phyloP scores from a whole-genome alignment of 2,888 invertebrate species.

The Platerodrilus igneus region DNA sequence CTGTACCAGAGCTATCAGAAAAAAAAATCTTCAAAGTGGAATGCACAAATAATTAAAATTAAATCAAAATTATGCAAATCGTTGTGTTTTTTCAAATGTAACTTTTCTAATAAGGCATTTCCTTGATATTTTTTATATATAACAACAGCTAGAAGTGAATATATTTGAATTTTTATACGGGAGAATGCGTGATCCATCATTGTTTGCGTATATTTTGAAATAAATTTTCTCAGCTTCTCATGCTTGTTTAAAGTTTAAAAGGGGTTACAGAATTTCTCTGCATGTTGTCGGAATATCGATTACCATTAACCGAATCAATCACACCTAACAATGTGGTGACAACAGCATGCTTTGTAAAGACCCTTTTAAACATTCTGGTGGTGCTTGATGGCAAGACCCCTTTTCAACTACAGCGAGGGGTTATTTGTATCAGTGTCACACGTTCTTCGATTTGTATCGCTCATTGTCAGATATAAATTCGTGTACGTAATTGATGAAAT shows the following conservation, averaged over 20 bases:
- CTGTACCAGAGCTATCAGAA: no score
- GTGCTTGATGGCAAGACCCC: conserved; percentile 9
- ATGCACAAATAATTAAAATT: conserved; percentile 28
- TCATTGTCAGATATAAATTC: no score
- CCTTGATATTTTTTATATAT: conserved; percentile 15
- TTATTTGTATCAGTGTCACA: conserved; percentile 14
- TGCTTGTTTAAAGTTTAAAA: conserved; percentile 1
- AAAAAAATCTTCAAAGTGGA: conserved; percentile 11
- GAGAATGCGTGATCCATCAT: no score
- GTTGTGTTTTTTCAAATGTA: conserved; percentile 20
- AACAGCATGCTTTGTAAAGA: conserved; percentile 35
- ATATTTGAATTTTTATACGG: conserved; percentile 11
- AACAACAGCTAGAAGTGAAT: conserved; percentile 5
- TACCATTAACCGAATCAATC: conserved; percentile 35
- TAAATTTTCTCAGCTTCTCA: conserved; percentile 4
- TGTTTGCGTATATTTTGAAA: conserved; percentile 8
- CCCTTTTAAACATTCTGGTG: conserved; percentile 13
- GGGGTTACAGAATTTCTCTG: conserved; percentile 17
- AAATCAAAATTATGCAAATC: conserved; percentile 27
- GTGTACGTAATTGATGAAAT: no score
- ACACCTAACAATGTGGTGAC: conserved; percentile 38
- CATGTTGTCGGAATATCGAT: conserved; percentile 19
- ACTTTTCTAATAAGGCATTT: conserved; percentile 22
- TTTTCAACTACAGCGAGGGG: conserved; percentile 9
- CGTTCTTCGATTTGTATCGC: conserved; percentile 9